Evolutionary conservation across 1,140 invertebrate species (phyloP).

Genomic region (Conus ventricosus): DNA sequence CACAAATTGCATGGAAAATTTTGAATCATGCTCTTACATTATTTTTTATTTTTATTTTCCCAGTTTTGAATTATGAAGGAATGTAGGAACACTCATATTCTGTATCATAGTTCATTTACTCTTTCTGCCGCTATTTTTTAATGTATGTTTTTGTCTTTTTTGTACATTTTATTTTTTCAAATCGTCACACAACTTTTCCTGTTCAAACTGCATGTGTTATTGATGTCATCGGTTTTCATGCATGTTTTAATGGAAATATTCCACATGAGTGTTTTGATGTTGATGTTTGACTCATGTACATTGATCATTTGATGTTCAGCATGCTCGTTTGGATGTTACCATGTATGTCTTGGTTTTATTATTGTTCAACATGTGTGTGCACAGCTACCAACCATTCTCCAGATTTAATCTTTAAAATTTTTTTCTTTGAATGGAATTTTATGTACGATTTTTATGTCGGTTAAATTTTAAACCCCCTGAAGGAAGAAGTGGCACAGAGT

Average conservation of each 20-base stretch:
- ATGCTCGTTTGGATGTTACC: neutral
- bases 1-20: too few relatives aligned
- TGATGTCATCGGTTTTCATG: too few relatives aligned
- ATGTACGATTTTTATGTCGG: too few relatives aligned
- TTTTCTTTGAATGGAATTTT: too few relatives aligned
- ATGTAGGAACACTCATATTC: conserved; percentile 34
- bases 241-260: too few relatives aligned
- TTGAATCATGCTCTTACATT: neutral
- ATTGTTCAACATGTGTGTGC: neutral
- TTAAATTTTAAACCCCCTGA: too few relatives aligned
- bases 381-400: neutral
- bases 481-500: too few relatives aligned
- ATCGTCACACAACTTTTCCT: too few relatives aligned
- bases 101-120: conserved; percentile 28
- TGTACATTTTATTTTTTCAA: neutral
- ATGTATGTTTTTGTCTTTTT: conserved; percentile 9
- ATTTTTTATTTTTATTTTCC: neutral
- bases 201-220: too few relatives aligned
- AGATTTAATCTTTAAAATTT: too few relatives aligned
- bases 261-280: too few relatives aligned
- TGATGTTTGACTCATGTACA: neutral
- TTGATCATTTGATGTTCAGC: neutral
- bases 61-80: neutral
- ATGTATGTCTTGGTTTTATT: neutral
- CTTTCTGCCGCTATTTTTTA: neutral